A percentile compares a stretch with the other conserved stretches of the same genome.
Evolutionary conservation across 2,888 invertebrate species (phyloP).

Genomic region (Sphaerophoria rueppellii): DNA sequence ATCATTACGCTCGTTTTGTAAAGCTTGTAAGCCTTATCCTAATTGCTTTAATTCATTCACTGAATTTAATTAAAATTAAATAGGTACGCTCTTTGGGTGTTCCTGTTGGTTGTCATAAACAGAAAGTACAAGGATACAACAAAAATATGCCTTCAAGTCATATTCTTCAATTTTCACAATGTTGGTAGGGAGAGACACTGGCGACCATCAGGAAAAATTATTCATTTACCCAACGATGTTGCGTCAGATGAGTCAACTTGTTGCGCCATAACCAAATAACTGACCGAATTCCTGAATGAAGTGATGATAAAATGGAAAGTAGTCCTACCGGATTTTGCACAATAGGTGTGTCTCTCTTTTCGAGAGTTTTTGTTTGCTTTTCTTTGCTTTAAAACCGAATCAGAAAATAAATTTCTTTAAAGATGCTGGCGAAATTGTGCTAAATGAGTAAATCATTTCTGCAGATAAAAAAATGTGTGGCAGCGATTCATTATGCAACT

Average conservation of each 20-base stretch:
- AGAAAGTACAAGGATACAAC: no score
- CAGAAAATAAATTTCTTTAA: neutral
- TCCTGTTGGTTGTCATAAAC: no score
- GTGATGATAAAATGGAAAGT: conserved; percentile 58
- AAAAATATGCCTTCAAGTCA: no score
- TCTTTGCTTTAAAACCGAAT: neutral
- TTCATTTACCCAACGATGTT: neutral
- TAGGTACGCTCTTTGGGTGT: no score
- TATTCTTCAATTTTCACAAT: no score
- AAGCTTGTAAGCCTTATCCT: no score
- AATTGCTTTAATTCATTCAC: no score
- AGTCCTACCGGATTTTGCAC: conserved; percentile 59
- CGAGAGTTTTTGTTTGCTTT: neutral
- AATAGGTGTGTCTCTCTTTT: conserved; percentile 21
- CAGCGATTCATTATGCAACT: neutral
- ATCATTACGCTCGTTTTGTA: no score
- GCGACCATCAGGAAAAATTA: neutral
- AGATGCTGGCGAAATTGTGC: conserved; percentile 1
- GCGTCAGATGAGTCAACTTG: conserved; percentile 66
- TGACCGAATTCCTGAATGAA: conserved; percentile 65
- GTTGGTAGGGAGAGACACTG: no score
- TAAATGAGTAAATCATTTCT: conserved; percentile 10
- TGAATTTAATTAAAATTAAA: no score
- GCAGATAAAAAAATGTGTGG: neutral
- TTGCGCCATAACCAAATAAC: conserved; percentile 61